phyloP scores from a whole-genome alignment of 2,797 vertebrate species.

The Anabacerthia variegaticeps region DNA sequence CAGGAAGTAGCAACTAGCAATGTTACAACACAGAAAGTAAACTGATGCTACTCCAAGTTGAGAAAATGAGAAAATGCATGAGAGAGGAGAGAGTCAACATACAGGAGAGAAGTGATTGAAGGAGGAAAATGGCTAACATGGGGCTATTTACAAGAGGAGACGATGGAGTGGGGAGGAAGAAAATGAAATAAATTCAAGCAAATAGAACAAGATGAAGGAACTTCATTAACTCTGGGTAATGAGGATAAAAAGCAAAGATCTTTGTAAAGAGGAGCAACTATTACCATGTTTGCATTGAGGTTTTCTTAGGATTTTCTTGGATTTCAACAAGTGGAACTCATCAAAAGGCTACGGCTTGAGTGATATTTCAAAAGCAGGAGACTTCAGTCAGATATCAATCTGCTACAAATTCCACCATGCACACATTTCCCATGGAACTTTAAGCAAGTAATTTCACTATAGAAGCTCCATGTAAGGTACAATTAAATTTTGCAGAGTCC shows the following conservation, averaged over 20 bases:
- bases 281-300: background rate
- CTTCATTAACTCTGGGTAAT: background rate
- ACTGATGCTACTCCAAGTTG: background rate
- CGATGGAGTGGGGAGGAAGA: background rate
- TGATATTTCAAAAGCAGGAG: background rate
- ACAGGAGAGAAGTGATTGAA: background rate
- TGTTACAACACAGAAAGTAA: background rate
- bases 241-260: background rate
- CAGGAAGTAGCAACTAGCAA: background rate
- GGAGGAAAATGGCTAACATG: background rate
- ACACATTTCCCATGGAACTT: background rate
- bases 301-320: background rate
- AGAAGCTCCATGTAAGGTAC: background rate
- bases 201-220: background rate
- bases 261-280: background rate
- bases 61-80: background rate
- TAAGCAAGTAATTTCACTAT: background rate
- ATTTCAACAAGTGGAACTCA: background rate
- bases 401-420: background rate
- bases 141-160: background rate
- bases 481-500: background rate
- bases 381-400: background rate
- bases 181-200: background rate
- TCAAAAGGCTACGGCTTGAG: background rate
- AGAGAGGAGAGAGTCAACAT: background rate